Evolutionary conservation across 1,140 invertebrate species (phyloP).

Genomic region (Colletes latitarsis): DNA sequence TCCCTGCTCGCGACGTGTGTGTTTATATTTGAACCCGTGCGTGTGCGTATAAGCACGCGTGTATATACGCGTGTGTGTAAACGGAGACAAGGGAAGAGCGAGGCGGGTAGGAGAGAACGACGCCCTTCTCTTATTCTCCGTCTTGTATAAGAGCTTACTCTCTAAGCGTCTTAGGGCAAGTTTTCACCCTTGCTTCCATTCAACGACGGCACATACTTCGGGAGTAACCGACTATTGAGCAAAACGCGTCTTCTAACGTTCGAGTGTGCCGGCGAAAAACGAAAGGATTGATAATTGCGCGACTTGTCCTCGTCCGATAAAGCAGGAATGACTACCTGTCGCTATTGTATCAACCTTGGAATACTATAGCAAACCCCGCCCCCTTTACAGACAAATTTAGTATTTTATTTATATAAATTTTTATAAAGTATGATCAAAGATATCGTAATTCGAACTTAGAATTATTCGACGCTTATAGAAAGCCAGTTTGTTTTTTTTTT

Average conservation of each 20-base stretch:
- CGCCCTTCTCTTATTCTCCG: conserved; percentile 75
- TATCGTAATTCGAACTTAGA: no score
- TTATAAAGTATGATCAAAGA: no score
- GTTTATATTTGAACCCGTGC: neutral
- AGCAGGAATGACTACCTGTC: neutral
- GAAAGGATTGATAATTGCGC: neutral
- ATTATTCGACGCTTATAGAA: no score
- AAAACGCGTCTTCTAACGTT: conserved; percentile 4
- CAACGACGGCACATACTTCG: conserved; percentile 32
- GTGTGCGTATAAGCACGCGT: neutral
- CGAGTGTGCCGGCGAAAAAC: conserved; percentile 5
- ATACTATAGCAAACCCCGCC: no score
- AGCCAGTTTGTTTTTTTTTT: no score
- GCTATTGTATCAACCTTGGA: no score
- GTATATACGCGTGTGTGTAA: neutral
- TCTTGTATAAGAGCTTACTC: conserved; percentile 78
- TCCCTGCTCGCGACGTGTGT: conserved; percentile 1
- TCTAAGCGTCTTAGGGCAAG: conserved; percentile 80
- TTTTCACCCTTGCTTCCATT: conserved; percentile 77
- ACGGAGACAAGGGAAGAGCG: neutral
- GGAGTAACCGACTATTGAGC: conserved; percentile 44
- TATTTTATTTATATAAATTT: no score
- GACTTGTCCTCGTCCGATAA: neutral
- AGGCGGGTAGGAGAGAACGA: conserved; percentile 12
- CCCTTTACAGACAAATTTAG: no score